Evolutionary conservation across 2,113 vertebrate species (phyloP), one percentile per base, ranked within the genome.

Genomic region (Gila orcuttii): DNA sequence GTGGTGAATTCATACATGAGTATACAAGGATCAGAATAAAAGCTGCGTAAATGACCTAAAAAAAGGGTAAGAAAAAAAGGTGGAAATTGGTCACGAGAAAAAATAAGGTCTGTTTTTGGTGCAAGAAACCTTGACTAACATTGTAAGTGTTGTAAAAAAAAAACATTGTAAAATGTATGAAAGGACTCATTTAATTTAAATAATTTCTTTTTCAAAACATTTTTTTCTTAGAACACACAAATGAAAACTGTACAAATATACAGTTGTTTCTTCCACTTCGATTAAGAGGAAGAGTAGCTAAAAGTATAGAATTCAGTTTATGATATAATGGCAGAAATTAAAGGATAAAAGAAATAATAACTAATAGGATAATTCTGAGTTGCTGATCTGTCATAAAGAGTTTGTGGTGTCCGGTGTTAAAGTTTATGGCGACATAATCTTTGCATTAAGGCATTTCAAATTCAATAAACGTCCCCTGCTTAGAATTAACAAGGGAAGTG

Each of bases 231-330:
- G 6, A 83, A 15, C 69, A 64, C 8, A 77, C 74, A 80, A 28
- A 64, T 57, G 42, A 59, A 79, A 82, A 71, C 33, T 31, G 28
- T 80, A 86, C 57, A 88, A 64, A 88, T 86, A 79, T 83, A 88
- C 84, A 88, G 25, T 66, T 10, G 68, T 55, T 25, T 83, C 28
- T 50, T 77, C n/a, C 66, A 25, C 73, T 59, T 75, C 79, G 52
- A 57, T 60, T 31, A 75, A 86, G 80, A 68, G 76, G 81, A 78
- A 64, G 17, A 76, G 77, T 10, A 45, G 11, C 13, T 50, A 79
- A 33, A 69, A 19, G 15, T 28, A 82, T 59, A 60, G 3, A 82
- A 33, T 59, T 39, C 19, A 59, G 60, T 62, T 25, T 68, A 64
- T 83, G 28, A 82, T 19, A n/a, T 28, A 50, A 28, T 13, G 33